Evolutionary conservation across 1,140 invertebrate genomes (phyloP), one percentile per base, ranked within the genome.

Genomic region (Calosoma granatense): DNA sequence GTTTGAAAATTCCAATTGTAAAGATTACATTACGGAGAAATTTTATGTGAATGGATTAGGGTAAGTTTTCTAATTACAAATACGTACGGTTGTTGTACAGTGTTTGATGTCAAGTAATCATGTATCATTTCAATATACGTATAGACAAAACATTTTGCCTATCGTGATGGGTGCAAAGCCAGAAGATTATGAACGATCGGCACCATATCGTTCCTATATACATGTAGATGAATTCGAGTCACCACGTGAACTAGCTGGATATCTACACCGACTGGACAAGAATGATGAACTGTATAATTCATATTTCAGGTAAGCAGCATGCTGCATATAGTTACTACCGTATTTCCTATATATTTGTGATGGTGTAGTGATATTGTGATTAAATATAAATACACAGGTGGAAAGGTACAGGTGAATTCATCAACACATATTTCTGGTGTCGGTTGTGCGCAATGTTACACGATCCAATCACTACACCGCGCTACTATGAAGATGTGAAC

Each of bases 11-110:
- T 94, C 93, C 0, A 94, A 97, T 65, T 98, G 95, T 71, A 81
- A 83, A 53, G 94, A 98, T 72, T 98, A 98, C 70, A 90, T 97
- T 51, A 97, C 94, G 0, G 95, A 98, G 70, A 98, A 98, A 70
- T 94, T 97, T 70, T 97, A 92, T 68, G 88, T 94, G 39, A 96
- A 96, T 70, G 92, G 91, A 53, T 75, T 96, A 17, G 82, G 86
- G 87, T 90, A 77, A 79, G 80, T 66, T 47, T 36, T 9, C 2
- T 17, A 20, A 55, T 39, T 2, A n/a, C 26, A 9, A 9, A n/a
- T 36, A n/a, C 26, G 6, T 36, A 36, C n/a, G n/a, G 6, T 36
- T 36, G 26, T 36, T 36, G n/a, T 36, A 43, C 53, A 54, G 12
- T 54, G 22, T n/a, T 54, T 54, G 22, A 20, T 9, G 9, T 54